Conservation (phyloP, 2,113 vertebrate species). For the Psittacus erithacus region DNA sequence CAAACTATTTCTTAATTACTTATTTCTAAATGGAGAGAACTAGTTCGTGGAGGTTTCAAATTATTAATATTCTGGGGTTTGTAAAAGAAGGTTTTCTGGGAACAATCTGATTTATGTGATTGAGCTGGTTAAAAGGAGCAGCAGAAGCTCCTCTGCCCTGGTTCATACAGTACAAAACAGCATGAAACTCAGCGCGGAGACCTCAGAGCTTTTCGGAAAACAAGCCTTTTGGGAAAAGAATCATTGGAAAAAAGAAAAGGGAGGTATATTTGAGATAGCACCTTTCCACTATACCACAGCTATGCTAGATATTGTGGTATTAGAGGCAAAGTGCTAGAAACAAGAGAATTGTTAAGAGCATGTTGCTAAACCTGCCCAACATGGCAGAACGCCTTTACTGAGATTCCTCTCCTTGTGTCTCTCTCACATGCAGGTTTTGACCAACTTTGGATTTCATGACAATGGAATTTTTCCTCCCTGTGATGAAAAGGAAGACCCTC, state of each 20-base stretch:
- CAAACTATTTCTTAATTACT: background rate
- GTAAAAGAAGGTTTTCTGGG: background rate
- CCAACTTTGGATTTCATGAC: background rate
- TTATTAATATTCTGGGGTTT: background rate
- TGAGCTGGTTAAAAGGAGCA: background rate
- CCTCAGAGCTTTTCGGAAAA: background rate
- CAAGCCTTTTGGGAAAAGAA: background rate
- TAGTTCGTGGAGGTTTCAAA: fast-evolving
- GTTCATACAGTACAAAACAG: background rate
- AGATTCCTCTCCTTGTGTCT: background rate
- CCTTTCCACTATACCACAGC: background rate
- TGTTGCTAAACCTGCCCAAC: background rate
- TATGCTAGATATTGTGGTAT: background rate
- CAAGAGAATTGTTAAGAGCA: background rate
- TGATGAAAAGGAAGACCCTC: constrained; percentile 64
- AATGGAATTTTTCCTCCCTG: background rate
- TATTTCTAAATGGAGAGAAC: background rate
- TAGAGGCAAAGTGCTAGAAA: background rate
- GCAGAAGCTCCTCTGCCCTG: background rate
- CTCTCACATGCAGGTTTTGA: background rate
- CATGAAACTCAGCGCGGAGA: background rate
- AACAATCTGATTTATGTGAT: background rate
- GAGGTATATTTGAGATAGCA: background rate
- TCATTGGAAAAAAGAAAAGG: background rate
- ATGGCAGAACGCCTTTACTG: background rate